Evolutionary conservation across 92 coral and sea anemone genomes (phyloP), one percentile per base, ranked within the genome.

Genomic region (Isaurus tuberculatus): DNA sequence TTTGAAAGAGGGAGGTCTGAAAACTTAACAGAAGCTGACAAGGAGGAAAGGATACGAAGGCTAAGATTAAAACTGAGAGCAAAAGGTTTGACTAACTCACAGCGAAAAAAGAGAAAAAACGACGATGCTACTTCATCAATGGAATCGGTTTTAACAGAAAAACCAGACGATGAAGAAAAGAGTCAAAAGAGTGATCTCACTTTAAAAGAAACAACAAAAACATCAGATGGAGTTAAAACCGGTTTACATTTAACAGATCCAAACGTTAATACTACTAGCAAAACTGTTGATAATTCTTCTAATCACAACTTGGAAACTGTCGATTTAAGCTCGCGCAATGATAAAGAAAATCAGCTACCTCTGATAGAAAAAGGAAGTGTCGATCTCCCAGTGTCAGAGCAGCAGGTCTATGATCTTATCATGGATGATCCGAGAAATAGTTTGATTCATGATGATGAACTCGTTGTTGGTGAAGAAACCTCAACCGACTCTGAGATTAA

Each of bases 1-100:
- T 30, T 40, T 58, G 82, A 42, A 23, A 51, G 55, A 4, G 37
- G 34, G 19, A 77, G 15, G 53, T 22, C 53, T 57, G 70, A 31
- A 36, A 37, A 22, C 82, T 26, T 11, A 2, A 36, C 82, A 33
- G 58, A 57, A 67, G 23, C 33, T 43, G 82, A 77, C 49, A 77
- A 70, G 16, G 82, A 77, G 3, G 82, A 77, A 36, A 33, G 82
- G 31, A 55, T 77, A 57, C 69, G 82, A 22, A 77, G 64, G 36
- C 15, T 77, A 70, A 77, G 82, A 29, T 34, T 33, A 7, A 46
- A 77, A 9, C 82, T 77, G 51, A 77, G 82, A 23, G 82, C 69
- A 8, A 77, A 58, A 55, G 82, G 82, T 13, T 58, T 77, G 17
- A 77, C 82, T 13, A 77, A 77, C 13, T 77, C 82, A 16, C 82